These are phyloP conservation scores for Desmophyllum pertusum DNA, from an alignment of 92 coral and sea anemone species.

Conservation along the genomic window DNA sequence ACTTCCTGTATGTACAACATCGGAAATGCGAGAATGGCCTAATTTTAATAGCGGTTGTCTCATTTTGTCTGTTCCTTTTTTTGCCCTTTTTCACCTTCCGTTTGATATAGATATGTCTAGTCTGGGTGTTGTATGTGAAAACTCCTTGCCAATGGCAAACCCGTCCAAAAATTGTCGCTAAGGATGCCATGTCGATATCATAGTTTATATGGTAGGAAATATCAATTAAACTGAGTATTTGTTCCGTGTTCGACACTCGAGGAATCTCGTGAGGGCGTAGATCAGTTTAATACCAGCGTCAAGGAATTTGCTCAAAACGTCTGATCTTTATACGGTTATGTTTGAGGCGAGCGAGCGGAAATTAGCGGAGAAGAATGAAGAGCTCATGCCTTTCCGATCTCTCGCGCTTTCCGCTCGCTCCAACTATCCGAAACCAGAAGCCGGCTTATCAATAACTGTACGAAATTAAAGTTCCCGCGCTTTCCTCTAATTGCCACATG, in stretches of 20 bases:
- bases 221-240: neutral
- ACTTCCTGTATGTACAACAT: neutral
- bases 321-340: too few species aligned
- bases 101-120: neutral
- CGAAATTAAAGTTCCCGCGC: too few species aligned
- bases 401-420: too few species aligned
- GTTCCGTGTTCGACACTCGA: neutral
- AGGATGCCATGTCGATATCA: neutral
- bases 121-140: neutral
- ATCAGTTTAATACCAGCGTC: too few species aligned
- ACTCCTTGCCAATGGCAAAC: neutral
- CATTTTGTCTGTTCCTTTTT: neutral
- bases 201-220: neutral
- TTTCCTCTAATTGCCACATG: too few species aligned
- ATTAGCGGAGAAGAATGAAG: too few species aligned
- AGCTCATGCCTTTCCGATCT: too few species aligned
- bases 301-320: too few species aligned
- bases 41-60: neutral
- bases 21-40: constrained; percentile 8
- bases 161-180: neutral
- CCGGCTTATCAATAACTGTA: too few species aligned
- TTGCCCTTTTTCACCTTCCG: neutral
- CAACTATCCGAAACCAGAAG: too few species aligned
- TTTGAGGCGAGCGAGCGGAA: too few species aligned
- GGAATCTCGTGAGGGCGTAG: too few species aligned